Base-by-base conservation (phyloP, 2,888 invertebrate genomes). In the Mechanitis mazaeus region DNA sequence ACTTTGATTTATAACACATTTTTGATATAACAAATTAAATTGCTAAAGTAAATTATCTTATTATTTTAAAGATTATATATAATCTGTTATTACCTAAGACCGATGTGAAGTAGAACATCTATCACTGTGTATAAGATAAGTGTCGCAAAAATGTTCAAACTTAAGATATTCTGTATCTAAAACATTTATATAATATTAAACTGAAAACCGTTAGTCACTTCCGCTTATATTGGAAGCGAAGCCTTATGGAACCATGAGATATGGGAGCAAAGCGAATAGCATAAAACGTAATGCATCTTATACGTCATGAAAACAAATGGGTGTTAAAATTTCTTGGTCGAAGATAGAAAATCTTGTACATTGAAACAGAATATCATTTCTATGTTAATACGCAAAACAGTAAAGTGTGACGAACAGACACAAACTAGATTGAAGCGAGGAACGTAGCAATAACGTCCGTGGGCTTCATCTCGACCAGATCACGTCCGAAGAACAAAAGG, bases 401-500 rank as follows among this genome's bases (percentile, higher is more conserved):
- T 71, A 77, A 78, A 79, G 75, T 80, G 79, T 83, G 80, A 83
- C 76, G 75, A 73, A 75, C 72, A 75, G 81, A 79, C 80, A 82
- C 78, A 81, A 84, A 84, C 79, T 81, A 79, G 78, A 84, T 84
- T 81, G 80, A 74, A 82, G 77, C 78, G 78, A 80, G 77, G 75
- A 82, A 76, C 77, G 74, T 72, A 83, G 84, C 78, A 84, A 83
- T 85, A 85, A 81, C 78, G 81, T 82, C 78, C 76, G 77, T 79
- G 80, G 79, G 82, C 80, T 84, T 84, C 85, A 85, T 85, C 85
- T 83, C 82, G 82, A 78, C 75, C 81, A 85, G 88, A 87, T 88
- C 88, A 88, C 86, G 88, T 86, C 83, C 84, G 76, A 75, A 75
- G 81, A 87, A 87, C 86, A 89, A 90, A 87, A 85, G 84, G 76